Evolutionary conservation across 1,140 invertebrate genomes (phyloP), one percentile per base, ranked within the genome.

Genomic region (Drosophila rhopaloa): DNA sequence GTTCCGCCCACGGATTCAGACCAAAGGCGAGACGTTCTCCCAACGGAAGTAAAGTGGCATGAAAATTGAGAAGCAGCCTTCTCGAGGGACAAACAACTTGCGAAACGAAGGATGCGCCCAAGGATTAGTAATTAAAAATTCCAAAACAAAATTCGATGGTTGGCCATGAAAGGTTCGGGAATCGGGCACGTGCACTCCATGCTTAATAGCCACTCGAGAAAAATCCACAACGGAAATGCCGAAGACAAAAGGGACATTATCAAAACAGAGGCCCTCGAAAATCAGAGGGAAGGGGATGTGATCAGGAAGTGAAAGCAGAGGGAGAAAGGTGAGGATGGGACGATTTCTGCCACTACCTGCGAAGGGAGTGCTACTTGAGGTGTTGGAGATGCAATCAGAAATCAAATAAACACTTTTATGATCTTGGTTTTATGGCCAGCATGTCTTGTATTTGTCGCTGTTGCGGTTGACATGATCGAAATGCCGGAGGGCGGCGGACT

Each of bases 331-430:
- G 29, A 24, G n/a, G 50, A 63, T 65, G 72, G 48, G 61, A 83
- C 67, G 54, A 72, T 38, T 19, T 50, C 8, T 9, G 50, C 57
- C 70, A 60, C 73, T 88, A 88, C 84, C 84, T 88, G 84, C 24
- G 11, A 7, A 14, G n/a, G n/a, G 37, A n/a, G 37, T 19, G 29
- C 60, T 48, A 14, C 24, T 10, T 14, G 67, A 72, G 37, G 72
- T 89, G 83, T 89, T 60, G 63, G 14, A 55, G 63, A 70, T 73
- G 71, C 60, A 65, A 85, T 85, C 59, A 66, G 76, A 75, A 79
- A 86, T 86, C 82, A 62, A 89, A 80, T 80, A 88, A 88, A 88
- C 84, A 88, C 79, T 71, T 88, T 88, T 89, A 88, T 62, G 62
- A 66, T 74, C 82, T 63, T 14, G 61, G 24, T 66, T 61, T 79